Evolutionary conservation across 2,113 vertebrate genomes (phyloP), one percentile per base, ranked within the genome.

Genomic region (Pheucticus melanocephalus): DNA sequence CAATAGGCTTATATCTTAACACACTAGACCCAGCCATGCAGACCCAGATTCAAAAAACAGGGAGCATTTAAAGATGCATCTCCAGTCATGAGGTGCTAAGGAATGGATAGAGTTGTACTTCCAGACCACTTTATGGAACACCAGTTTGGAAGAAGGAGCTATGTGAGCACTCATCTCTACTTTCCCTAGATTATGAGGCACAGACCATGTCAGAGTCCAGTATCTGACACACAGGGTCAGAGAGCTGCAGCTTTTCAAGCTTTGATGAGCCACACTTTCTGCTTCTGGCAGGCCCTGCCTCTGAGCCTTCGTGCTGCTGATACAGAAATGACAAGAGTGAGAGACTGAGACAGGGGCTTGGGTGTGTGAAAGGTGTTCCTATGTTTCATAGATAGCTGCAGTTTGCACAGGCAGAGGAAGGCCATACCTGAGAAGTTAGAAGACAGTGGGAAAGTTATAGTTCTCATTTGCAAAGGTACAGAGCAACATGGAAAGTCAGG

Each of bases 241-340:
- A 61, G 42, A 21, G 6, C 50, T 87, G 44, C 28, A 40, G 39
- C 17, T 92, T 63, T 66, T 21, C n/a, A 53, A 70, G 24, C 31
- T 71, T 33, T 48, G n/a, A 20, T 22, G 20, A 33, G 17, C 8
- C 27, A 42, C 4, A 6, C 1, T 10, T 13, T 6, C 42, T 33
- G n/a, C 24, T 54, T 9, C 31, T 59, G 42, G 24, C 37, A 87
- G 25, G 40, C 28, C 15, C 40, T 83, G 51, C 12, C 33, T 76
- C 45, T 51, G 66, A 87, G 35, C 13, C 22, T 50, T 22, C 7
- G 3, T 30, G 40, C 31, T 83, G 60, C 54, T 50, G 18, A 6
- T 25, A 11, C 0, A 50, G 45, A 9, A 64, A 44, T 15, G 14
- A 4, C 9, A 16, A 0, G 2, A 42, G 44, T 17, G 28, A 60